Base-by-base conservation (phyloP, 2,113 vertebrate species). In the Nycticryphes semicollaris region DNA sequence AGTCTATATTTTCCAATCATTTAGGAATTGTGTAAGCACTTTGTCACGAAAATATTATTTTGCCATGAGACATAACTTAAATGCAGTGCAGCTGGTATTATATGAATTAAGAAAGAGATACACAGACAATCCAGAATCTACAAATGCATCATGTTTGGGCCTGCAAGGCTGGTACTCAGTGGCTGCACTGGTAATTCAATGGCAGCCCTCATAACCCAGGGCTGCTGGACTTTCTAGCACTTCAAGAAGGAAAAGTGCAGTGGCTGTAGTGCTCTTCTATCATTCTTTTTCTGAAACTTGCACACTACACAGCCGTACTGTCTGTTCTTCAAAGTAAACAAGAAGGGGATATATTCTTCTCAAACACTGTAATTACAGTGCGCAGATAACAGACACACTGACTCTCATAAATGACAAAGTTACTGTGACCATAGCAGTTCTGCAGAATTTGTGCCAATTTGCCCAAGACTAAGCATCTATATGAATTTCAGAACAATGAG, bases 261-360 rank as follows among this genome's bases (percentile, higher is more conserved):
- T 35, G n/a, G 4, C 16, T 63, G 17, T n/a, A 60, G 13, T 31
- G 15, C 4, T 54, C 47, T 72, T 3, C 39, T 22, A 25, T 12
- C 21, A 7, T 33, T 14, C 19, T 48, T 70, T 54, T 41, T 35
- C 60, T n/a, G 33, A 88, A 35, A 69, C 2, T 17, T 66, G 22
- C 3, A 6, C 24, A 27, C 7, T 24, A 28, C 18, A 12, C 3
- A 74, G 25, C 12, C 4, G 0, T 23, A 35, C 21, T 2, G 0
- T n/a, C 27, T 54, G 4, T 24, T 31, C 23, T 37, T 21, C 27
- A 12, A 69, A 56, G 4, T n/a, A 75, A 69, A 48, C 4, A 85
- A 60, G 25, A 66, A 45, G 5, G 25, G 3, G 9, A 3, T 69
- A 14, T 48, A 30, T 54, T 68, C 8, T 56, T 81, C 68, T 51